Evolutionary conservation across 2,797 vertebrate genomes (phyloP).

Genomic region (Scyliorhinus canicula): DNA sequence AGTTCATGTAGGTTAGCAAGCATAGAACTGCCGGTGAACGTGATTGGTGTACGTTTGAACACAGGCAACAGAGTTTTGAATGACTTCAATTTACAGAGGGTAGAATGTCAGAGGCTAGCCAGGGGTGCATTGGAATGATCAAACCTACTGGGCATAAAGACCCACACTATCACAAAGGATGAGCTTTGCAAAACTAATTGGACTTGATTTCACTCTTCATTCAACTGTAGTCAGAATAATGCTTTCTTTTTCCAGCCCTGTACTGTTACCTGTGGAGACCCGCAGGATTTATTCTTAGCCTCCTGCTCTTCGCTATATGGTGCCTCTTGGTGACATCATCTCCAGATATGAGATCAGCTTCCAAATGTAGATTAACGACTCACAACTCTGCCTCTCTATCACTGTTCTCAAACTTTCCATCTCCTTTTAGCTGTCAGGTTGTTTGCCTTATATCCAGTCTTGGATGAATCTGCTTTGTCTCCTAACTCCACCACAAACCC

Average conservation of each 20-base stretch:
- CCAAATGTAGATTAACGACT: neutral
- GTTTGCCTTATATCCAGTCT: neutral
- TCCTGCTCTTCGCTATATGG: neutral
- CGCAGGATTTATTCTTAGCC: neutral
- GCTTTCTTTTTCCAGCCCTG: neutral
- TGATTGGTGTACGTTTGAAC: neutral
- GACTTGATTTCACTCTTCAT: neutral
- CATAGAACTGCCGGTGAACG: neutral
- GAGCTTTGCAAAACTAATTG: neutral
- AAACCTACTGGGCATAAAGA: too few species aligned
- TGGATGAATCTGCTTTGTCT: neutral
- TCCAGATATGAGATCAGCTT: neutral
- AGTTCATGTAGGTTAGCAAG: neutral
- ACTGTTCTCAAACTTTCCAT: neutral
- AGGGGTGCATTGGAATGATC: neutral
- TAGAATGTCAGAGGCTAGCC: too few species aligned
- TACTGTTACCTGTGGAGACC: neutral
- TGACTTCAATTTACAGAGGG: too few species aligned
- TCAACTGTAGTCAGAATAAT: neutral
- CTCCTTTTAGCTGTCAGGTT: neutral
- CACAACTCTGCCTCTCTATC: neutral
- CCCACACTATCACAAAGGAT: neutral
- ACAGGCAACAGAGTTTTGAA: neutral
- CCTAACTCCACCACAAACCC: neutral
- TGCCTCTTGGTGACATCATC: neutral